These are phyloP conservation scores for Hypothenemus hampei DNA, from an alignment of 1,140 invertebrate genomes.

Conservation along the genomic window DNA sequence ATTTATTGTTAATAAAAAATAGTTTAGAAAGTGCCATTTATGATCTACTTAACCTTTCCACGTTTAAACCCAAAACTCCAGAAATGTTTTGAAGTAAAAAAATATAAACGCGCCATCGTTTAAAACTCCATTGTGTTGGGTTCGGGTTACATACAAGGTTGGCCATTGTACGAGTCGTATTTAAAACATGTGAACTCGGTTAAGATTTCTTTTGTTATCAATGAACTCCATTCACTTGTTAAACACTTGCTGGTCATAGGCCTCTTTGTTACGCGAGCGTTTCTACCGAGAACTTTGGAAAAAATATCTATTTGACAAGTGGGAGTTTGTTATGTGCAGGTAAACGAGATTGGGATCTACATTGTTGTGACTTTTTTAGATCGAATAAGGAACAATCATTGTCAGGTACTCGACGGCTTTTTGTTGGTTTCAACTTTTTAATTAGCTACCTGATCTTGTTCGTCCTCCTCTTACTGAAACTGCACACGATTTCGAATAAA, in stretches of 20 bases:
- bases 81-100: too few relatives aligned
- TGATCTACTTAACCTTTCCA: too few relatives aligned
- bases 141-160: constrained; percentile 39
- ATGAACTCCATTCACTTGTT: constrained; percentile 41
- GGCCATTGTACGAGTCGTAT: constrained; percentile 34
- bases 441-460: constrained; percentile 23
- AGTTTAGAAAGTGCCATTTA: too few relatives aligned
- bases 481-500: too few relatives aligned
- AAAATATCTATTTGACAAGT: constrained; percentile 34
- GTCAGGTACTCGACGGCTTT: constrained; percentile 6
- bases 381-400: neutral
- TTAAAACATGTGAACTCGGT: constrained; percentile 39
- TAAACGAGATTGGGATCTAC: constrained; percentile 24
- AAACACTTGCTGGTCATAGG: constrained; percentile 36
- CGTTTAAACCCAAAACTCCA: too few relatives aligned
- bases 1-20: constrained; percentile 11
- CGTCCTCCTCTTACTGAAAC: constrained; percentile 13
- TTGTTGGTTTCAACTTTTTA: constrained; percentile 17
- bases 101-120: constrained; percentile 27
- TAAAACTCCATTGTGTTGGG: constrained; percentile 33
- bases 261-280: constrained; percentile 29
- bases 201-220: constrained; percentile 39
- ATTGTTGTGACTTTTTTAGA: neutral
- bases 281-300: constrained; percentile 33
- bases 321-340: constrained; percentile 29